Evolutionary conservation across 2,113 vertebrate genomes (phyloP).

Genomic region (Anser brachyrhynchus): DNA sequence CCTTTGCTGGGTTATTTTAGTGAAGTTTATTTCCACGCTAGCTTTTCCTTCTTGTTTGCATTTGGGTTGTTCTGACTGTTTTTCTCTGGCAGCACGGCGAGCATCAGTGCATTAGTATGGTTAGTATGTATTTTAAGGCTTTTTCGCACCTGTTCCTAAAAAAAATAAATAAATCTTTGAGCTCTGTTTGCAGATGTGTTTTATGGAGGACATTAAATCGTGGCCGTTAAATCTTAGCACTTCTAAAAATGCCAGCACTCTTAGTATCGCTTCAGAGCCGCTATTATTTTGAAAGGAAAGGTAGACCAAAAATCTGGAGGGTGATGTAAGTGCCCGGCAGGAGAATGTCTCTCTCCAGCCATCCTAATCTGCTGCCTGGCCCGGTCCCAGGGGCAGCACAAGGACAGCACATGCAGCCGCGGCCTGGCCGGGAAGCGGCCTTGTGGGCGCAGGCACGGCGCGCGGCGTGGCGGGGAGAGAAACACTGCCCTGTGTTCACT

Average conservation of each 20-base stretch:
- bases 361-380: slow-evolving; percentile 3
- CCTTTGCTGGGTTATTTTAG: slow-evolving; percentile 28
- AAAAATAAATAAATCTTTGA: neutral
- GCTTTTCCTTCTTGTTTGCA: neutral
- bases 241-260: neutral
- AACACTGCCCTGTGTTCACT: fast-evolving
- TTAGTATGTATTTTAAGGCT: neutral
- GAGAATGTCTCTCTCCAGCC: neutral
- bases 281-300: slow-evolving; percentile 25
- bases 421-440: fast-evolving
- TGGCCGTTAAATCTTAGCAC: neutral
- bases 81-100: neutral
- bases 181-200: neutral
- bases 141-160: neutral
- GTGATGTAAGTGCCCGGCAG: neutral
- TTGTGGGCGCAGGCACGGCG: fast-evolving
- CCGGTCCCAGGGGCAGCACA: neutral
- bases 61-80: neutral
- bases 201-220: neutral
- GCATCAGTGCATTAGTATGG: neutral
- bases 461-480: neutral
- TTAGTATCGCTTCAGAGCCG: neutral
- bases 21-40: neutral
- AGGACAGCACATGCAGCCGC: neutral
- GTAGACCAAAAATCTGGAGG: neutral